These are phyloP conservation scores for Matsumurasca onukii DNA, from an alignment of 1,140 invertebrate species.

Conservation along the genomic window DNA sequence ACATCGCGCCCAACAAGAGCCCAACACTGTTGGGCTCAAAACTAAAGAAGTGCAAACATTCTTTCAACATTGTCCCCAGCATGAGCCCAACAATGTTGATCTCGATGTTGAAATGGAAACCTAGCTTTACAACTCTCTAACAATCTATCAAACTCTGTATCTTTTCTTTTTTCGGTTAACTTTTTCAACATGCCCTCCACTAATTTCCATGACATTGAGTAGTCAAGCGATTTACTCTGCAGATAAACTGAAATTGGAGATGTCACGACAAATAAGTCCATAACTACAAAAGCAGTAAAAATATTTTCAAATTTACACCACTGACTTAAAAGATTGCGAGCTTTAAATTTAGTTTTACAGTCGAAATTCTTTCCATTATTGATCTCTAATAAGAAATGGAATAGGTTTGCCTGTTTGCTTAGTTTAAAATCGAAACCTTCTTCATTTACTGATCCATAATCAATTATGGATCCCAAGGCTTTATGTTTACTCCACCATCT, in stretches of 20 bases:
- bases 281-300: not conserved
- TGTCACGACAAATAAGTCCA: slow-evolving; percentile 6
- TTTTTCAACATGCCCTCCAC: not conserved
- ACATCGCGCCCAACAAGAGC: no score
- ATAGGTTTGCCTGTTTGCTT: no score
- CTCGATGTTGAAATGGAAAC: no score
- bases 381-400: not conserved
- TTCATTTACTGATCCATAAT: no score
- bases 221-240: slow-evolving; percentile 9
- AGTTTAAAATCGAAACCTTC: no score
- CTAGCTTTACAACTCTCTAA: no score
- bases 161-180: not conserved
- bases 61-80: no score
- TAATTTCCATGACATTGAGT: not conserved
- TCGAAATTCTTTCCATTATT: slow-evolving; percentile 5
- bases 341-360: slow-evolving; percentile 5
- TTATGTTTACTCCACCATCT: slow-evolving; percentile 37
- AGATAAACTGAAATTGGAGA: not conserved
- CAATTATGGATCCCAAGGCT: no score
- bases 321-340: no score
- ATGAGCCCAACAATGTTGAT: no score
- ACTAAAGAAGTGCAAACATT: no score
- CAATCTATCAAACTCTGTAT: not conserved
- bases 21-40: no score
- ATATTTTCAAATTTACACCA: slow-evolving; percentile 20